Evolutionary conservation across 2,113 vertebrate species (phyloP), one percentile per base, ranked within the genome.

Genomic region (Asarcornis scutulata): DNA sequence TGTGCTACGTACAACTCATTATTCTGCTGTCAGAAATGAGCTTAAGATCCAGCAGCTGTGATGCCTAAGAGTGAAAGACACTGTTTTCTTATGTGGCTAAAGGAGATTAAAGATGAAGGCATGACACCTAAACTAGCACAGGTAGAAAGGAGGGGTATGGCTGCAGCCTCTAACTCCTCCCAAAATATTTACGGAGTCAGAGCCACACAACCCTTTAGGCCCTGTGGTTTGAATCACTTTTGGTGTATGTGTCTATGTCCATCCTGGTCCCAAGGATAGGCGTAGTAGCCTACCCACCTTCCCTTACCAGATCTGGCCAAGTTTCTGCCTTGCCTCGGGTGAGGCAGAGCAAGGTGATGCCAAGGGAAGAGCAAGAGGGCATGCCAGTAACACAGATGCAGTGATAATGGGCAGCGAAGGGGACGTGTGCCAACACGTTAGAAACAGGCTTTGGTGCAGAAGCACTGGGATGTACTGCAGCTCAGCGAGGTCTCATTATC

Each of bases 121-220:
- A 44, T 26, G 64, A 52, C 59, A 62, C 25, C 2, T 50, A 4
- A 62, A 64, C 56, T 4, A 42, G 23, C 31, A 26, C 0, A 0
- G 7, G 34, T 6, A 22, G 50, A 66, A 67, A 59, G 62, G 13
- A 80, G 27, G 22, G 9, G 15, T 25, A n/a, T 27, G 36, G 9
- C 4, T 46, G n/a, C 27, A 21, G 36, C 34, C 50, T 68, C 29
- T 5, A 5, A 31, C 12, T 9, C 0, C n/a, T 32, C 42, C 14
- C 1, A 2, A 25, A 64, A 17, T 77, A 4, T 36, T 86, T 25
- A n/a, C 17, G 48, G 55, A 76, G 52, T 20, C 27, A 46, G 48
- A 59, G 26, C 4, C 63, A 59, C 42, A 22, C 15, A 53, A 32
- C 13, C 25, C 31, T 50, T 6, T 6, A 26, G 25, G 46, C 10